Percentiles rank a stretch among this genome's conserved stretches.
phyloP scores from a whole-genome alignment of 2,113 vertebrate species.

The Nipponia nippon region DNA sequence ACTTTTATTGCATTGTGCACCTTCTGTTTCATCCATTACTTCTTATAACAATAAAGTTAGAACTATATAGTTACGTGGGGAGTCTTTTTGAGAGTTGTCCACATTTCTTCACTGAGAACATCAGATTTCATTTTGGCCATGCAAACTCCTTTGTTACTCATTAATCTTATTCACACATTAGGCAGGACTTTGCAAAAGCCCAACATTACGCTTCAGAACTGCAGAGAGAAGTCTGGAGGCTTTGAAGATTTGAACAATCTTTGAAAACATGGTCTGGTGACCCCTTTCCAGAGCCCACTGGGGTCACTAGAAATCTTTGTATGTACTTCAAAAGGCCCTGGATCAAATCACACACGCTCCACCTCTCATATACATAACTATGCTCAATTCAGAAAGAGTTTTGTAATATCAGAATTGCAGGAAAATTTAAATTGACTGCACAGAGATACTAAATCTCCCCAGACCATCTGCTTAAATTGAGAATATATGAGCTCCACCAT shows the following conservation, averaged over 20 bases:
- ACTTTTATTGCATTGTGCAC: not conserved
- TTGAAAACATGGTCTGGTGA: not conserved
- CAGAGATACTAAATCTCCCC: not conserved
- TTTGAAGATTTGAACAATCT: not conserved
- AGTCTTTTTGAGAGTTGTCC: not conserved
- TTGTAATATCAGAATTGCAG: not conserved
- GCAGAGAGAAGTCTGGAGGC: not conserved
- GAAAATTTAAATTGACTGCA: not conserved
- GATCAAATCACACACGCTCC: not conserved
- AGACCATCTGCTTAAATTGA: not conserved
- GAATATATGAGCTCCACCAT: not conserved
- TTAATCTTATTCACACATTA: not conserved
- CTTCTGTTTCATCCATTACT: not conserved
- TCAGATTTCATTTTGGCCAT: not conserved
- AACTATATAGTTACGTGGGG: not conserved
- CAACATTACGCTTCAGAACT: not conserved
- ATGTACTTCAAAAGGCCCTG: not conserved
- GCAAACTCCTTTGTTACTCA: not conserved
- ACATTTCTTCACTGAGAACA: not conserved
- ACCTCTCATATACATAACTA: not conserved
- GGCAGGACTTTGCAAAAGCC: not conserved
- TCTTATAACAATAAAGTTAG: not conserved
- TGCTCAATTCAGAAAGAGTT: not conserved
- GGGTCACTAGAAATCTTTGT: not conserved
- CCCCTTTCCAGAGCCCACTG: not conserved